Evolutionary conservation across 2,888 invertebrate species (phyloP).

Genomic region (Sinopyrophorus schimmeli): DNA sequence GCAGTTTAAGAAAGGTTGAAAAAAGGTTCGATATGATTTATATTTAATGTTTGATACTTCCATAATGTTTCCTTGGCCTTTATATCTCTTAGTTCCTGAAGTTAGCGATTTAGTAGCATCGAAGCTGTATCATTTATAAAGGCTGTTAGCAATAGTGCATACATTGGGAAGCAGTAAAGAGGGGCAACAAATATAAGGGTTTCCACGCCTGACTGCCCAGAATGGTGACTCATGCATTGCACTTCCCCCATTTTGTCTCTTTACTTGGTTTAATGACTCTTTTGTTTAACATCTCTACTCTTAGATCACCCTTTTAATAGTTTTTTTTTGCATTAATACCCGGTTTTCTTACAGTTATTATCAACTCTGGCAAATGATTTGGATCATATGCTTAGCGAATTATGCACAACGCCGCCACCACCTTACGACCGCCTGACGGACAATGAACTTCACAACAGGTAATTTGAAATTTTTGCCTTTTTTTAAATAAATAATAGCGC

Average conservation of each 20-base stretch:
- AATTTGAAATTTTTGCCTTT: slow-evolving; percentile 12
- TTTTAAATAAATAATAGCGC: too few relatives aligned
- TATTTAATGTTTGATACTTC: too few relatives aligned
- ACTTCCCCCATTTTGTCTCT: slow-evolving; percentile 34
- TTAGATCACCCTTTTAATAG: slow-evolving; percentile 9
- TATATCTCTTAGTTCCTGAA: too few relatives aligned
- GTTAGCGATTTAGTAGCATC: background rate
- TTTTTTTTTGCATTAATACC: slow-evolving; percentile 18
- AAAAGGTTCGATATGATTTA: too few relatives aligned
- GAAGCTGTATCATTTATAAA: too few relatives aligned
- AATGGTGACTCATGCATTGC: slow-evolving; percentile 38
- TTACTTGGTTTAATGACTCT: slow-evolving; percentile 35
- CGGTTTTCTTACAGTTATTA: slow-evolving; percentile 67
- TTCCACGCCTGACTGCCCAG: slow-evolving; percentile 38
- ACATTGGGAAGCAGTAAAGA: slow-evolving; percentile 7
- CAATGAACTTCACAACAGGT: slow-evolving; percentile 46
- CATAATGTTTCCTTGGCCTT: too few relatives aligned
- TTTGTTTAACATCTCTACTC: slow-evolving; percentile 28
- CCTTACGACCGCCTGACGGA: slow-evolving; percentile 48
- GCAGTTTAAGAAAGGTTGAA: too few relatives aligned
- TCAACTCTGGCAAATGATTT: slow-evolving; percentile 81
- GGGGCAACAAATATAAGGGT: slow-evolving; percentile 34
- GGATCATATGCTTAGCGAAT: slow-evolving; percentile 83
- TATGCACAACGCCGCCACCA: slow-evolving; percentile 69
- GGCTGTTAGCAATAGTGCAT: too few relatives aligned